A percentile compares a stretch with the other conserved stretches of the same genome.
Conservation (phyloP, 2,113 vertebrate genomes). For the Myiozetetes cayanensis region DNA sequence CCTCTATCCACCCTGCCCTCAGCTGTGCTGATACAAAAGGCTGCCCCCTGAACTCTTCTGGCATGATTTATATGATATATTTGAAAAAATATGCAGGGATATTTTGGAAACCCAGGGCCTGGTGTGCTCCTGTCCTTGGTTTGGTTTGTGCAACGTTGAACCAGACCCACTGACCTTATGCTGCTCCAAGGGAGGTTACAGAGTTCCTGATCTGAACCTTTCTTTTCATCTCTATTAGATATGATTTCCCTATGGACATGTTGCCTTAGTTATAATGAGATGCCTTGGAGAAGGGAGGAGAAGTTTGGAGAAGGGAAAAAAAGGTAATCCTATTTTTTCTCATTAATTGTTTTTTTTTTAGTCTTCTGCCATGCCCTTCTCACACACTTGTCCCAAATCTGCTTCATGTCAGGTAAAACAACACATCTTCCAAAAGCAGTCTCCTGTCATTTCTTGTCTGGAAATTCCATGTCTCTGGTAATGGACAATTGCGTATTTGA, state of each 20-base stretch:
- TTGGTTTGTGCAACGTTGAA: not conserved
- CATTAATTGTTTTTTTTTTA: not conserved
- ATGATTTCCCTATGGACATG: not conserved
- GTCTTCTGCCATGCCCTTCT: not conserved
- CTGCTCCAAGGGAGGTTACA: not conserved
- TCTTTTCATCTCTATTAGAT: not conserved
- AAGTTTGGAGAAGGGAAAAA: not conserved
- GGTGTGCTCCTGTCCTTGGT: not conserved
- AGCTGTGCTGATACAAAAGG: not conserved
- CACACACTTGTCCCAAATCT: not conserved
- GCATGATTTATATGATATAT: not conserved
- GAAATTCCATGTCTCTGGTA: not conserved
- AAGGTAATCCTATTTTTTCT: not conserved
- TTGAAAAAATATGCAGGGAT: not conserved
- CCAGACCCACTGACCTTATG: fast-evolving
- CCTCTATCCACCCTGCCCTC: not conserved
- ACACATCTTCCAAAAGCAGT: not conserved
- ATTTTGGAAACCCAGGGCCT: not conserved
- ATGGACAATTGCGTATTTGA: not conserved
- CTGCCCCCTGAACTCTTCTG: not conserved
- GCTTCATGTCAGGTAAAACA: not conserved
- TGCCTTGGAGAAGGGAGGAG: not conserved
- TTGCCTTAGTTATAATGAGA: not conserved
- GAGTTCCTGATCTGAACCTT: not conserved
- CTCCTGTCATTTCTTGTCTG: not conserved